A percentile compares a stretch with the other conserved stretches of the same genome.
Conservation (phyloP, 1,140 invertebrate genomes). For the Chironomus striatipennis region DNA sequence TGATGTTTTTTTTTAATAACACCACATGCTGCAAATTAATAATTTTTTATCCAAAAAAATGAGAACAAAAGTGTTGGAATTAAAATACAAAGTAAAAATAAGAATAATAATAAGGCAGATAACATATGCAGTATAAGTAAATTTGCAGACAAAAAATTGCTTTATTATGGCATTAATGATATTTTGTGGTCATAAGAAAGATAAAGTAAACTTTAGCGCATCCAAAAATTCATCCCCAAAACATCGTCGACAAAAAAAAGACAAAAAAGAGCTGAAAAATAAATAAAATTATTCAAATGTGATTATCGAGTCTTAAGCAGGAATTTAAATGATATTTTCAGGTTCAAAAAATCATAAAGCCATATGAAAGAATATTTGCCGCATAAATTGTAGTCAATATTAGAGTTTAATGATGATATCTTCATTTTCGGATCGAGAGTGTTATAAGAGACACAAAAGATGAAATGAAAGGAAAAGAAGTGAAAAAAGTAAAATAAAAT, state of each 20-base stretch:
- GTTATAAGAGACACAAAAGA: not conserved
- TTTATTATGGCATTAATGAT: not conserved
- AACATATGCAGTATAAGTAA: conserved; percentile 1
- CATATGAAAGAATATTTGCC: not conserved
- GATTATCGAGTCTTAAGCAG: not conserved
- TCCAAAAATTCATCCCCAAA: not conserved
- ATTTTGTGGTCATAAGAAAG: not conserved
- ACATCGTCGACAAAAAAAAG: not conserved
- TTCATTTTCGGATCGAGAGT: not conserved
- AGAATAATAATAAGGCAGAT: not conserved
- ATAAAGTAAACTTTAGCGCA: not conserved
- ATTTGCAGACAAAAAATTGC: not conserved
- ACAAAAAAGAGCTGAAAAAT: not conserved
- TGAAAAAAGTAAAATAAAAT: not conserved
- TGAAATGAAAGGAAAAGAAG: not conserved
- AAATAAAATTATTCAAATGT: conserved; percentile 15
- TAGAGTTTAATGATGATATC: conserved; percentile 13
- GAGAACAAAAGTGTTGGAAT: no score
- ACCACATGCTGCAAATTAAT: no score
- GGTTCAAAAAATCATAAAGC: not conserved
- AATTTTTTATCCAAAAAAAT: no score
- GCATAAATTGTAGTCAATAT: conserved; percentile 2
- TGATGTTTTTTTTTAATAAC: no score
- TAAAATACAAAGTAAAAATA: no score
- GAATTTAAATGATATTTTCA: not conserved